phyloP scores from a whole-genome alignment of 2,888 invertebrate species.

The Lottia scabra region DNA sequence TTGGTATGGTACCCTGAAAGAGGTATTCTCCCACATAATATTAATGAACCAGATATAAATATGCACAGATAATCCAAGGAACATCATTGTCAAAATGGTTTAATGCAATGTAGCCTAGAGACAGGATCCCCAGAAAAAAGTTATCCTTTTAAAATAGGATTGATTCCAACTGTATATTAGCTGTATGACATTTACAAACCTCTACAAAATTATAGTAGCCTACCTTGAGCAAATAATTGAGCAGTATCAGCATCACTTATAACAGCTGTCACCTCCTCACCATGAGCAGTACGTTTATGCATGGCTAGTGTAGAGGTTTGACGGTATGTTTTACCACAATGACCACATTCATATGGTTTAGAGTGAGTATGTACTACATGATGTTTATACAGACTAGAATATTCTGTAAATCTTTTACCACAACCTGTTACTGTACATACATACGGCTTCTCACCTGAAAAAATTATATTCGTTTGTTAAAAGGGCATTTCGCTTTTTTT shows the following conservation, averaged over 20 bases:
- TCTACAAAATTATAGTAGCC: too few relatives aligned
- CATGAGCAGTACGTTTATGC: conserved; percentile 76
- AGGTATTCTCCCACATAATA: too few relatives aligned
- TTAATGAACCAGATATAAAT: too few relatives aligned
- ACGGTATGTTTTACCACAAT: conserved; percentile 75
- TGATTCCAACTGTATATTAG: too few relatives aligned
- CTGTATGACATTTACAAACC: too few relatives aligned
- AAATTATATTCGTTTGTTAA: neutral
- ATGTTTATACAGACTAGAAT: conserved; percentile 79
- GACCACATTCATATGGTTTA: conserved; percentile 74
- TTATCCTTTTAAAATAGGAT: too few relatives aligned
- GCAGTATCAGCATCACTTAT: conserved; percentile 42
- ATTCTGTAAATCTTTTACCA: conserved; percentile 78
- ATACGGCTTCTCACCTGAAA: conserved; percentile 76
- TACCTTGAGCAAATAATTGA: conserved; percentile 35
- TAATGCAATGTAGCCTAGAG: too few relatives aligned
- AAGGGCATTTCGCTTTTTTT: too few relatives aligned
- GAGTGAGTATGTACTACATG: conserved; percentile 75
- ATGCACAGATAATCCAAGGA: too few relatives aligned
- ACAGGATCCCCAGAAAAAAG: too few relatives aligned
- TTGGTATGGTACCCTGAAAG: too few relatives aligned
- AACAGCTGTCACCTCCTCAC: conserved; percentile 55
- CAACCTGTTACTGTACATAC: conserved; percentile 76
- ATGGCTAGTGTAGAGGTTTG: conserved; percentile 76
- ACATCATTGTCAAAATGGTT: too few relatives aligned